phyloP scores from a whole-genome alignment of 2,888 invertebrate species.

The Kuschelorhynchus macadamiae region DNA sequence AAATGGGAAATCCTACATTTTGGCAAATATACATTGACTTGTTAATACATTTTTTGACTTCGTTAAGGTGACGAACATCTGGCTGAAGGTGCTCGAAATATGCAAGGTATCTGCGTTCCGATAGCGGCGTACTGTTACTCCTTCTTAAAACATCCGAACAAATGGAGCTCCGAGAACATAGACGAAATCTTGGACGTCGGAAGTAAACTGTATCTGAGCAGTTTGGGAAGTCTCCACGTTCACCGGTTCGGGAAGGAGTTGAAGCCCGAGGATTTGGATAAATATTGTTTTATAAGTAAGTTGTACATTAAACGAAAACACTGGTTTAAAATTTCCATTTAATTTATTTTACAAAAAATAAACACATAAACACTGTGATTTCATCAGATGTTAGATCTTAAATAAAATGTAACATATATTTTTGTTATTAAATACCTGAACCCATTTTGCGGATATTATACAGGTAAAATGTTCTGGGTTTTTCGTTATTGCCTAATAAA shows the following conservation, averaged over 20 bases:
- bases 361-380: too few species aligned
- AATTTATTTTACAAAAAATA: too few species aligned
- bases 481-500: too few species aligned
- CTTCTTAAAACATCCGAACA: slow-evolving; percentile 73
- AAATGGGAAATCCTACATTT: too few species aligned
- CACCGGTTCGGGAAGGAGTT: slow-evolving; percentile 59
- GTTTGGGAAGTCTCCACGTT: slow-evolving; percentile 60
- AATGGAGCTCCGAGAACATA: slow-evolving; percentile 75
- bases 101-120: slow-evolving; percentile 74
- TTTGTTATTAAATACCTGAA: too few species aligned
- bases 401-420: too few species aligned
- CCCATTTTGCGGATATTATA: too few species aligned
- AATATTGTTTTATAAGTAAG: slow-evolving; percentile 70
- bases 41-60: too few species aligned
- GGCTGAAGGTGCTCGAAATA: slow-evolving; percentile 57
- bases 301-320: background rate
- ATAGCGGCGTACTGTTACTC: slow-evolving; percentile 74
- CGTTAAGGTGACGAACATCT: slow-evolving; percentile 61
- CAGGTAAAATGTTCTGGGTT: too few species aligned
- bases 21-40: too few species aligned
- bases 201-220: slow-evolving; percentile 69
- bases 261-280: slow-evolving; percentile 68
- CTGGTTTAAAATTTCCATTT: slow-evolving; percentile 1
- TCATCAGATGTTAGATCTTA: too few species aligned
- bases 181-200: slow-evolving; percentile 74